Evolutionary conservation across 2,888 invertebrate genomes (phyloP), one percentile per base, ranked within the genome.

Genomic region (Sinodicranocentrus sp.): DNA sequence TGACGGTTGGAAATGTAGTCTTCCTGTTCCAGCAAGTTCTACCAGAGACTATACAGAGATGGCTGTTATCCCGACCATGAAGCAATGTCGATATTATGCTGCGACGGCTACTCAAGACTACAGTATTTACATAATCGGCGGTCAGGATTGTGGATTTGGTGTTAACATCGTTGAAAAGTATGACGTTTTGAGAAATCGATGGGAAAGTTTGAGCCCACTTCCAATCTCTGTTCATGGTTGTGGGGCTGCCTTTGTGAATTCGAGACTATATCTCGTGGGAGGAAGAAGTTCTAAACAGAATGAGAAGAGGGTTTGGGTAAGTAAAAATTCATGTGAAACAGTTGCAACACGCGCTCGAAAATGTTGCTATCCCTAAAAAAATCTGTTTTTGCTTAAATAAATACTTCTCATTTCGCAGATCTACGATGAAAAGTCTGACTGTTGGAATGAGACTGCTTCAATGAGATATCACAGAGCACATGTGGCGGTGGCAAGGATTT

Each of bases 1-100:
- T 76, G 89, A 89, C 65, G 88, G 88, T 2, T 90, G 90, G 90
- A 89, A 89, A 70, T 90, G 90, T 70, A 88, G 89, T n/a, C 87
- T 90, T 67, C 90, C 90, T 1, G 82, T 83, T 79, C 86, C 88
- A 5, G 70, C 86, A 33, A 84, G 86, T 6, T 82, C 87, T 1
- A 87, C 80, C 3, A 84, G 82, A 23, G 84, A 85, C 23, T 82
- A 76, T 33, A 82, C 86, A 21, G 88, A 89, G 23, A 88, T 89
- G 82, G 86, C 87, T 17, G 89, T 90, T 17, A 89, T 90, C 68
- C 89, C 90, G 17, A 88, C 89, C 0, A 90, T 90, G 90, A 88
- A 87, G 44, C 87, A 89, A 68, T 88, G 89, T 5, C 88, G 90
- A 5, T 88, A 87, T 44, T 89, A 89, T 84, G 87, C 89, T 61